These are phyloP conservation scores for Rhagologus leucostigma DNA, from an alignment of 2,113 vertebrate genomes.

Conservation along the genomic window DNA sequence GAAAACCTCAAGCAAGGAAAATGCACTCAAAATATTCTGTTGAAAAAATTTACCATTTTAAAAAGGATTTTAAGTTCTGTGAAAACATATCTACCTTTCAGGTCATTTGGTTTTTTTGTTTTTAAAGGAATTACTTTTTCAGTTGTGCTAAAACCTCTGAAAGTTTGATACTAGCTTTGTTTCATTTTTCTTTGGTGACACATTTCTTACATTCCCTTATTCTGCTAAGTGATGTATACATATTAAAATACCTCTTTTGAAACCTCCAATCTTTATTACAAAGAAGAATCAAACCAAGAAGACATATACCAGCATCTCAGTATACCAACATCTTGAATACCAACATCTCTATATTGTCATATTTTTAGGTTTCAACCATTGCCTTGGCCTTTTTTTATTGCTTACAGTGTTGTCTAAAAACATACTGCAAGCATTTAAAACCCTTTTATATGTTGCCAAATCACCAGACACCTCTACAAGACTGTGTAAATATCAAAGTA, in stretches of 20 bases:
- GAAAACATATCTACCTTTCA: neutral
- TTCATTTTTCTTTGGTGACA: neutral
- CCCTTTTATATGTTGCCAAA: neutral
- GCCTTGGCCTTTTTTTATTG: neutral
- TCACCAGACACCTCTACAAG: neutral
- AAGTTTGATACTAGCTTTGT: neutral
- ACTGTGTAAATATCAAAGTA: neutral
- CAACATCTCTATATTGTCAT: neutral
- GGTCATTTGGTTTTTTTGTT: neutral
- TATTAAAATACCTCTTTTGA: neutral
- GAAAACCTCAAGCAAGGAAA: neutral
- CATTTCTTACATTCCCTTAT: neutral
- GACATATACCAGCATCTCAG: neutral
- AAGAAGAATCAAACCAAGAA: neutral
- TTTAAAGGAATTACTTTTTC: neutral
- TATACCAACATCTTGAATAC: neutral
- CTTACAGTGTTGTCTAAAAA: neutral
- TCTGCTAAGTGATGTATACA: neutral
- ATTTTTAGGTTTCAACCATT: no score
- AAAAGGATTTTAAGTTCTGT: neutral
- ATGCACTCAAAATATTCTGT: neutral
- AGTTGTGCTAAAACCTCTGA: neutral
- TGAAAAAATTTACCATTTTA: neutral
- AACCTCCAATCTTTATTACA: neutral
- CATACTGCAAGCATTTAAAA: neutral